phyloP scores from a whole-genome alignment of 1,140 invertebrate genomes.

The Akabosia matsudoensis region DNA sequence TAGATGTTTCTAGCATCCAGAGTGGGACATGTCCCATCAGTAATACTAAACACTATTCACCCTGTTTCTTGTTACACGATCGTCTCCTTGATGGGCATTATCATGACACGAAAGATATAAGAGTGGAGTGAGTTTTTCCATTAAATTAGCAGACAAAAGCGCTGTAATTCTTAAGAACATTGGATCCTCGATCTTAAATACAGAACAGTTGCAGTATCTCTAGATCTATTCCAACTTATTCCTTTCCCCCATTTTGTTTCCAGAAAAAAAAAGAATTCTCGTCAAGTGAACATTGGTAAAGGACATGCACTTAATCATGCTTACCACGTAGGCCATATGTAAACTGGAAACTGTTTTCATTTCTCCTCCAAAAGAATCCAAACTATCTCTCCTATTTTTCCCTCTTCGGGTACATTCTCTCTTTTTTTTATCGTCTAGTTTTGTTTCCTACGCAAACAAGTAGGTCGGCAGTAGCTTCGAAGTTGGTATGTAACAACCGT shows the following conservation, averaged over 20 bases:
- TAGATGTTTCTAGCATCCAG: no score
- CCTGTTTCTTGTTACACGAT: background rate
- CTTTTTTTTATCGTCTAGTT: background rate
- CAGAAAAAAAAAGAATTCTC: background rate
- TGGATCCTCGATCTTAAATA: background rate
- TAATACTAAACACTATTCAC: background rate
- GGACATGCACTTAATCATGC: background rate
- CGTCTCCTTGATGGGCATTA: background rate
- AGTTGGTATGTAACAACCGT: no score
- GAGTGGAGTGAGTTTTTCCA: constrained; percentile 1
- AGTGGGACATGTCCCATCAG: no score
- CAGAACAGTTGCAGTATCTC: background rate
- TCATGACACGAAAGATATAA: background rate
- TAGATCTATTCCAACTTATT: background rate
- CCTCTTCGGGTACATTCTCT: background rate
- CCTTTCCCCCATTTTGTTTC: no score
- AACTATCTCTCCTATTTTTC: background rate
- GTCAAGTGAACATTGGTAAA: background rate
- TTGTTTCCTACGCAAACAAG: background rate
- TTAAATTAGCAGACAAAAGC: constrained; percentile 14
- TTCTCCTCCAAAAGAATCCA: background rate
- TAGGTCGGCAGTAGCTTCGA: no score
- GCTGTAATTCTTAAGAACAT: background rate
- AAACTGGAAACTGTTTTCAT: constrained; percentile 4
- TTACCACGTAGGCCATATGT: constrained; percentile 1